Percentiles rank a stretch among this genome's conserved stretches.
Conservation (phyloP, 2,888 invertebrate genomes). For the Colostygia pectinataria region DNA sequence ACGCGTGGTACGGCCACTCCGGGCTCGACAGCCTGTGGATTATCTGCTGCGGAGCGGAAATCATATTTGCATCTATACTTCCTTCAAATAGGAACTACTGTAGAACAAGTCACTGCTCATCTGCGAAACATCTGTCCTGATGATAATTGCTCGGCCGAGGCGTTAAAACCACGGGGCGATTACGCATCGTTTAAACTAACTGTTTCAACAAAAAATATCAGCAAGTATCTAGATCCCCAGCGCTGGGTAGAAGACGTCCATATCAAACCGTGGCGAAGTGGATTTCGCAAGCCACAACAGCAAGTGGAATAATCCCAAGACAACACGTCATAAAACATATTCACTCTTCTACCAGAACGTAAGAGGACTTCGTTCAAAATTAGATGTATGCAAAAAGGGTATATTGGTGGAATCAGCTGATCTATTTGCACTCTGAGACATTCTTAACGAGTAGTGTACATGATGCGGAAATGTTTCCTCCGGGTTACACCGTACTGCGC, state of each 20-base stretch:
- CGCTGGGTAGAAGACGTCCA: background rate
- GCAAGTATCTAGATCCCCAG: background rate
- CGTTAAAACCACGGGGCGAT: background rate
- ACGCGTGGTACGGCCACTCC: background rate
- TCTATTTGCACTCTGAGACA: background rate
- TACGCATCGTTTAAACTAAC: background rate
- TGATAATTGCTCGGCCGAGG: background rate
- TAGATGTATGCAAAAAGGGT: background rate
- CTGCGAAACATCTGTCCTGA: background rate
- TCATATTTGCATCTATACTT: background rate
- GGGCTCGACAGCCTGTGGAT: background rate
- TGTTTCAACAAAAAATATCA: background rate
- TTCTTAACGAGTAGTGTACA: background rate
- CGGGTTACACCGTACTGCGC: background rate
- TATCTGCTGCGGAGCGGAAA: background rate
- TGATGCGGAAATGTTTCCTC: background rate
- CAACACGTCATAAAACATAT: background rate
- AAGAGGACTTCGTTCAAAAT: background rate
- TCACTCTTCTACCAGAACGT: background rate
- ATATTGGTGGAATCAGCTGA: background rate
- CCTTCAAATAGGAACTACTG: background rate
- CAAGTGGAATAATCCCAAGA: background rate
- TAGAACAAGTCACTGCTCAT: background rate
- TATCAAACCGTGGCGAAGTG: too few relatives aligned
- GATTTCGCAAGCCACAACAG: background rate